phyloP scores from a whole-genome alignment of 2,888 invertebrate species.

The Caenorhabditis sp. region DNA sequence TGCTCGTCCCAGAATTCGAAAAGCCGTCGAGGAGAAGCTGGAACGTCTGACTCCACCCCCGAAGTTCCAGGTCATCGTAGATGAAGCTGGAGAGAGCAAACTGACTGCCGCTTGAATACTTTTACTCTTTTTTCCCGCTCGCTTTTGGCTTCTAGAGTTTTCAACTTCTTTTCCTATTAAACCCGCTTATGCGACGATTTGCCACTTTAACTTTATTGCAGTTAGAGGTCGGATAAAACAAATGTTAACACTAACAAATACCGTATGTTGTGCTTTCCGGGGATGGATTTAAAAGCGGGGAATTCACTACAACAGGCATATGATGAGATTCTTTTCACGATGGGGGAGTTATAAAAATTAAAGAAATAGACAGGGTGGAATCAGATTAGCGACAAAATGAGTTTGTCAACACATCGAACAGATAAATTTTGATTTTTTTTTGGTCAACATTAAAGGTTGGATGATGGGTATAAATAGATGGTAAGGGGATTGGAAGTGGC shows the following conservation, averaged over 20 bases:
- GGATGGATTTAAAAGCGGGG: background rate
- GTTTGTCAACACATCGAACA: constrained; percentile 29
- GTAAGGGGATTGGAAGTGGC: constrained; percentile 17
- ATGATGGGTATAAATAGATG: background rate
- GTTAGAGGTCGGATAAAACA: constrained; percentile 51
- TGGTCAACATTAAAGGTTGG: constrained; percentile 36
- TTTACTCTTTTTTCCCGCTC: background rate
- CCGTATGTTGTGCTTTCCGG: background rate
- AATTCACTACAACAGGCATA: constrained; percentile 20
- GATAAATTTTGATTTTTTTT: constrained; percentile 15
- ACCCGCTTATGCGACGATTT: constrained; percentile 34
- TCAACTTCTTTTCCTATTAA: constrained; percentile 3
- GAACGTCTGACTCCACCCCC: constrained; percentile 54
- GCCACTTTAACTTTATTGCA: constrained; percentile 56
- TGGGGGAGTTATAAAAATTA: constrained; percentile 21
- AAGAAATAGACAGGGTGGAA: constrained; percentile 12
- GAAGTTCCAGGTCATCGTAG: constrained; percentile 66
- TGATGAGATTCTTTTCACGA: constrained; percentile 52
- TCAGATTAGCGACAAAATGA: constrained; percentile 16
- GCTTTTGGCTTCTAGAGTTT: constrained; percentile 30
- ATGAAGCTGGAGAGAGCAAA: constrained; percentile 68
- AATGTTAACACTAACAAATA: constrained; percentile 50
- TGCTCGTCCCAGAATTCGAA: too few species aligned
- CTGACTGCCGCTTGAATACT: constrained; percentile 40
- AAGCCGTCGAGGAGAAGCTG: constrained; percentile 40